A percentile compares a stretch with the other conserved stretches of the same genome.
Conservation (phyloP, 1,140 invertebrate genomes). For the Caerostris darwini region DNA sequence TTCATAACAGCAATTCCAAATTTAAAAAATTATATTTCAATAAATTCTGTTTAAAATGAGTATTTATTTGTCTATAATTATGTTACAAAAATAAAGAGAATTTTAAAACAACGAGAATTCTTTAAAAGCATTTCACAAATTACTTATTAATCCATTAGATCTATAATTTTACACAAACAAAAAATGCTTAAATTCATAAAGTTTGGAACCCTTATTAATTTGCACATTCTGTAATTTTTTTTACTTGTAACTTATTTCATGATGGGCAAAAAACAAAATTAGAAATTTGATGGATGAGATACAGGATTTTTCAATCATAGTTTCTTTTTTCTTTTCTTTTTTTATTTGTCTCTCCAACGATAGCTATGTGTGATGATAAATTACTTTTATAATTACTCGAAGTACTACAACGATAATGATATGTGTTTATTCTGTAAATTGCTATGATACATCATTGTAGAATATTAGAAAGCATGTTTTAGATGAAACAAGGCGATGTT, state of each 20-base stretch:
- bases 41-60: no score
- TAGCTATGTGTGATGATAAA: background rate
- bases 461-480: background rate
- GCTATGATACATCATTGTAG: background rate
- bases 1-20: no score
- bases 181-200: background rate
- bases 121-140: no score
- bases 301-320: background rate
- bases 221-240: background rate
- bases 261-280: background rate
- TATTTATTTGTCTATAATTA: no score
- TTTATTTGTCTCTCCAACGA: background rate
- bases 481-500: background rate
- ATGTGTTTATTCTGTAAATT: background rate
- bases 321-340: background rate
- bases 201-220: background rate
- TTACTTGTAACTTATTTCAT: background rate
- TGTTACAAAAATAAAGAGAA: no score
- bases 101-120: no score
- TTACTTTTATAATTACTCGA: slow-evolving; percentile 5
- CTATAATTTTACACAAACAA: background rate
- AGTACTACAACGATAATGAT: background rate
- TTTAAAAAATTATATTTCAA: no score
- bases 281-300: slow-evolving; percentile 3
- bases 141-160: no score